phyloP scores from a whole-genome alignment of 2,797 vertebrate genomes.

The Oreochromis grahami region DNA sequence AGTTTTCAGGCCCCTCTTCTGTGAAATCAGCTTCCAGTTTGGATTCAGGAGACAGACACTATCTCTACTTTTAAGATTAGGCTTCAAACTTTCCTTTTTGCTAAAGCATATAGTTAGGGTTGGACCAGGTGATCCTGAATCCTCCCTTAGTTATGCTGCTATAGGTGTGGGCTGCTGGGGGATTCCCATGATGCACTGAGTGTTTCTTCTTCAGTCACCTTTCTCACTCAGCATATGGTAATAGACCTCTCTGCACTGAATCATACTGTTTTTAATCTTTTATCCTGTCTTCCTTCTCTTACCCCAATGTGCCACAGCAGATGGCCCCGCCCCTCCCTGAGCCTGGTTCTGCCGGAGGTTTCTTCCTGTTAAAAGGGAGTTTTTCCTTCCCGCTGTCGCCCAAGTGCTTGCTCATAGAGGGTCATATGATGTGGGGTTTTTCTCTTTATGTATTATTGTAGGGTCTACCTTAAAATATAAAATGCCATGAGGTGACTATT shows the following conservation, averaged over 20 bases:
- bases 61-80: not conserved
- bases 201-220: not conserved
- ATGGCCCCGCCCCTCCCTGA: not conserved
- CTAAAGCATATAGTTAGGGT: not conserved
- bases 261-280: not conserved
- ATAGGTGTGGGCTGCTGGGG: not conserved
- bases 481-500: not conserved
- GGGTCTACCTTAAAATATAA: not conserved
- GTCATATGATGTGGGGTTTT: not conserved
- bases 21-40: not conserved
- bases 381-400: not conserved
- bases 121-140: not conserved
- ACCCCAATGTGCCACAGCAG: rapidly evolving
- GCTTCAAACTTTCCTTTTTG: not conserved
- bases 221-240: not conserved
- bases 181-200: not conserved
- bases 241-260: not conserved
- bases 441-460: not conserved
- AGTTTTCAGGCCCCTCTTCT: not conserved
- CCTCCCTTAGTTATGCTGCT: not conserved
- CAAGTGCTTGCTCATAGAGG: not conserved
- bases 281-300: not conserved
- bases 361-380: not conserved
- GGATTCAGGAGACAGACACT: not conserved
- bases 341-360: not conserved